Percentiles rank a stretch among this genome's conserved stretches.
These are phyloP conservation scores for Zoanthus sociatus DNA, from an alignment of 92 coral and sea anemone genomes.

Conservation along the genomic window DNA sequence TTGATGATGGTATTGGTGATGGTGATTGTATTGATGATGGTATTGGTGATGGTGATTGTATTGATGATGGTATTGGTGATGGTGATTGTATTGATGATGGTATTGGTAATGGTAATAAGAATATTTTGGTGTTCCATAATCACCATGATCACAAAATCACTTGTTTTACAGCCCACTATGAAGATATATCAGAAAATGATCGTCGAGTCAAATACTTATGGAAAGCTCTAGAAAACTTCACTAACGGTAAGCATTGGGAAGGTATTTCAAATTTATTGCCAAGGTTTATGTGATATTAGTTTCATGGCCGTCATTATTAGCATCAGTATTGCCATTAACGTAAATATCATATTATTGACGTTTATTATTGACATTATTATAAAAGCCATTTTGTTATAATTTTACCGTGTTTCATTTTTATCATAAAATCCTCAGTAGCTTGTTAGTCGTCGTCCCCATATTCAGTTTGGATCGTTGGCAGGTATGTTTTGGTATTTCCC, in stretches of 20 bases:
- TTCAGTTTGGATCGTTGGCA: too few species aligned
- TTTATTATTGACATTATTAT: not conserved
- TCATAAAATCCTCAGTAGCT: not conserved
- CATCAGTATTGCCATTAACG: not conserved
- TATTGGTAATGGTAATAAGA: too few species aligned
- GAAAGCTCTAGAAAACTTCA: slow-evolving; percentile 94
- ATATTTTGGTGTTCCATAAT: too few species aligned
- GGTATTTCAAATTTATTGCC: not conserved
- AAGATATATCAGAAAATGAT: slow-evolving; percentile 90
- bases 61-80: too few species aligned
- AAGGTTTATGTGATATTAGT: not conserved
- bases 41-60: too few species aligned
- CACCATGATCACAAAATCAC: too few species aligned
- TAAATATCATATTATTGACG: not conserved
- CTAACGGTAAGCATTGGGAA: slow-evolving; percentile 69
- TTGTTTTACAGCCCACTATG: slow-evolving; percentile 74
- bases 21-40: too few species aligned
- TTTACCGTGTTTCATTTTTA: not conserved
- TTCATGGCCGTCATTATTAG: not conserved
- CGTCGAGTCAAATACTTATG: slow-evolving; percentile 91
- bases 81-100: too few species aligned
- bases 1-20: too few species aligned
- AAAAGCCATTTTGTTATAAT: too few species aligned
- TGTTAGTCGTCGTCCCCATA: not conserved
- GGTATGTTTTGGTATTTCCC: too few species aligned